Evolutionary conservation across 2,888 invertebrate genomes (phyloP), one percentile per base, ranked within the genome.

Genomic region (Limnephilus marmoratus): DNA sequence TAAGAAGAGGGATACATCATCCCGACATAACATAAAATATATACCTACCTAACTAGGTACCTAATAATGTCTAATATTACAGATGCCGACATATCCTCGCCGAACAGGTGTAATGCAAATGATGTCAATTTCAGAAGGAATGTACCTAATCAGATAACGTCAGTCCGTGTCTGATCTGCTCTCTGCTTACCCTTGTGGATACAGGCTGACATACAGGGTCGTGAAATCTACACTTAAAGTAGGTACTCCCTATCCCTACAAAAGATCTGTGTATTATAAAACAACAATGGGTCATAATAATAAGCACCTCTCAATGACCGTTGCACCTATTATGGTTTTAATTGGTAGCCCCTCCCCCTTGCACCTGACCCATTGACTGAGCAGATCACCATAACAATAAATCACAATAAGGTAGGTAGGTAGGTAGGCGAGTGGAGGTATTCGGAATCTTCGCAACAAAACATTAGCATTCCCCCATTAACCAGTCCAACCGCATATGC

Each of bases 381-480:
- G 68, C 68, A 68, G 68, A 68, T 68, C 68, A 68, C 68, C n/a
- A 24, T 18, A 68, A 68, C 24, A 68, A 68, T 37, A 83, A 83
- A 83, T 83, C 83, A 68, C 68, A 68, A 68, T 68, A 68, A 68
- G 24, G 68, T 24, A 24, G 45, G 45, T 45, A 24, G 45, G 45
- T 45, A 45, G 12, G 12, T 45, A 45, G 45, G 45, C 12, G 45
- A 68, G 68, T 86, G 45, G 45, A 86, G 86, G 86, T 41, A 86
- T 86, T 86, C 86, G n/a, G 86, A 37, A 86, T 86, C 86, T 86
- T 86, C 49, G 86, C 45, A 86, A 86, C 86, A 49, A 85, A 85
- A 86, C 86, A 86, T 86, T 86, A 68, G 68, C 24, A 68, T 68
- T 68, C 68, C 68, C 68, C 68, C 68, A 68, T 68, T 68, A 68